Base-by-base conservation (phyloP, 2,113 vertebrate species). In the Solea solea region DNA sequence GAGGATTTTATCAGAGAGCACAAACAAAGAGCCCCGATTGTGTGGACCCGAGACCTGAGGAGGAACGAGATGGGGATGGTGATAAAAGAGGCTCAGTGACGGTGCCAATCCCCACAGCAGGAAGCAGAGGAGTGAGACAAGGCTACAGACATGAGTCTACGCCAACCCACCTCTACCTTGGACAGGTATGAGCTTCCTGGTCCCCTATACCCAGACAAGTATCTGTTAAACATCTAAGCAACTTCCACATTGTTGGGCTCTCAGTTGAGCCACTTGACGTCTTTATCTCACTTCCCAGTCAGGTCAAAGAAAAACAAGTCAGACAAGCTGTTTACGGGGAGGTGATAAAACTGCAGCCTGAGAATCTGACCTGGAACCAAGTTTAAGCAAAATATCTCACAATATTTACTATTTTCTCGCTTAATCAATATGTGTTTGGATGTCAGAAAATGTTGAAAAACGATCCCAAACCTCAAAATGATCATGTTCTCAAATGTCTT, bases 151-250 rank as follows among this genome's bases (percentile, higher is more conserved):
- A 94, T 94, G 93, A 94, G 90, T 78, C 71, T 94, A 62, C 91
- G 92, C 61, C 92, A 90, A 0, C 93, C 93, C 27, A 86, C 92
- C 71, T 94, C 93, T 4, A 91, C 94, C 0, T 90, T 93, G 86
- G 93, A 94, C 91, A 94, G 94, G 94, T 94, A 92, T 0, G 45
- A 25, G 16, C 53, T 25, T 56, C 53, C 1, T 49, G 34, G 28
- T 50, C 51, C 11, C 0, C 51, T 10, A 2, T 48, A 59, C 55
- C 25, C 27, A 27, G 15, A 45, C 39, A 3, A 3, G 3, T 16
- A 45, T 62, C 21, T 69, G 53, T 41, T 16, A 8, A 51, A 4
- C 3, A 39, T 15, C 0, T 61, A n/a, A 28, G 12, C 1, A 10
- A 28, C 34, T 70, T 27, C 0, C 51, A 8, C 68, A 72, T 75